Base-by-base conservation (phyloP, 2,888 invertebrate genomes). In the Elysia crispata region DNA sequence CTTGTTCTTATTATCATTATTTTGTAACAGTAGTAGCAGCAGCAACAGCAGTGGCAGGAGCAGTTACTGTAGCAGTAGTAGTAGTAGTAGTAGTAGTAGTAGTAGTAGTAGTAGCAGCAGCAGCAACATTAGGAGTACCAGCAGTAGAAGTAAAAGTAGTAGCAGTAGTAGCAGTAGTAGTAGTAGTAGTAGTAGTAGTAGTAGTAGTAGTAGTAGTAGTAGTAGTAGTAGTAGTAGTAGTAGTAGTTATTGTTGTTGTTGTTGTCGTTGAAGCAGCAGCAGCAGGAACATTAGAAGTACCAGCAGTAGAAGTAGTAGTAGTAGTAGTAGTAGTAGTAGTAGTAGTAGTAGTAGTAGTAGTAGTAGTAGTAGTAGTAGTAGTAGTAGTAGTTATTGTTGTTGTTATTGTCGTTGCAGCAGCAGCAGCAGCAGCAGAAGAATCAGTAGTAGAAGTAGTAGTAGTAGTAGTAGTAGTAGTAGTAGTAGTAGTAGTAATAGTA, bases 1-100 rank as follows among this genome's bases (percentile, higher is more conserved):
- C 72, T 49, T 72, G n/a, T 72, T 72, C 49, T 72, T 23, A n/a
- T 72, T 49, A 11, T 41, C n/a, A 18, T 72, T 25, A 23, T 72
- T 50, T 20, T 15, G 1, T n/a, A 13, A 30, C 67, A n/a, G 30
- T 76, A 64, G 41, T 76, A 41, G 31, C n/a, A 15, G 57, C 50
- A 54, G 30, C 54, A 28, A n/a, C 20, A n/a, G 77, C 54, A 30
- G 49, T 62, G 20, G 33, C 33, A 15, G 23, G 62, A 20, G 15
- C n/a, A 31, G 64, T 76, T 3, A 20, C 31, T 11, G 25, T 69
- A 25, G 69, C 31, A 69, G 33, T 69, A 25, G 69, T 31, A 25
- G 33, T 69, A 25, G 41, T 69, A 25, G 69, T 69, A 25, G 25
- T 31, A 25, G 25, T 69, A 25, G 69, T 69, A 69, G 33, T 31